These are phyloP conservation scores for Cryptotermes secundus DNA, from an alignment of 1,140 invertebrate species.

Conservation along the genomic window DNA sequence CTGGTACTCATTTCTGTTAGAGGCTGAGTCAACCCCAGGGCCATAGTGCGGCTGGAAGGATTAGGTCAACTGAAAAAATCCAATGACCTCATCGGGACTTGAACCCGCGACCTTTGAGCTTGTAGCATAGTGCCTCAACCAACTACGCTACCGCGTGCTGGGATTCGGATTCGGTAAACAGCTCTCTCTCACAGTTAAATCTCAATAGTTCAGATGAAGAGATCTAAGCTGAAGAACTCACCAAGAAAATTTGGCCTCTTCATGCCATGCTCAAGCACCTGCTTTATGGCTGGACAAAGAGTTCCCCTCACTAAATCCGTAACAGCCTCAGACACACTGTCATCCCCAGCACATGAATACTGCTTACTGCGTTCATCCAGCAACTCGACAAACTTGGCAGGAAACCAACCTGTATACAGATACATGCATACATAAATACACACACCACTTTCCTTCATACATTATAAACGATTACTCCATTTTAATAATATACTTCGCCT, in stretches of 20 bases:
- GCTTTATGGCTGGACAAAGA: constrained; percentile 90
- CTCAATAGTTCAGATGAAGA: neutral
- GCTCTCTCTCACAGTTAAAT: neutral
- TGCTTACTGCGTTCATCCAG: constrained; percentile 96
- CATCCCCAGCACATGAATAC: constrained; percentile 96
- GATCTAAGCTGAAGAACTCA: constrained; percentile 36
- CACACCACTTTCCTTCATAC: too few species aligned
- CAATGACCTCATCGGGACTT: too few species aligned
- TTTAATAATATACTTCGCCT: too few species aligned
- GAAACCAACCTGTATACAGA: constrained; percentile 83
- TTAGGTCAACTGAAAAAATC: too few species aligned
- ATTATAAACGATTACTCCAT: too few species aligned
- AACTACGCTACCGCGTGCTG: too few species aligned
- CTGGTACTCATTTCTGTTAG: too few species aligned
- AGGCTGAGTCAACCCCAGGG: too few species aligned
- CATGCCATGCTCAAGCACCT: constrained; percentile 95
- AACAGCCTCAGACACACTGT: constrained; percentile 92
- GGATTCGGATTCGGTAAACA: too few species aligned
- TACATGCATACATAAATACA: neutral
- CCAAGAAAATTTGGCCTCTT: constrained; percentile 78
- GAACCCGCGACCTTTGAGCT: too few species aligned
- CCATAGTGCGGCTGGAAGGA: too few species aligned
- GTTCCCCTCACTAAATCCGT: constrained; percentile 95
- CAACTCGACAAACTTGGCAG: constrained; percentile 96
- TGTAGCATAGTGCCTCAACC: too few species aligned